Evolutionary conservation across 2,888 invertebrate genomes (phyloP).

Genomic region (Piscicola geometra): DNA sequence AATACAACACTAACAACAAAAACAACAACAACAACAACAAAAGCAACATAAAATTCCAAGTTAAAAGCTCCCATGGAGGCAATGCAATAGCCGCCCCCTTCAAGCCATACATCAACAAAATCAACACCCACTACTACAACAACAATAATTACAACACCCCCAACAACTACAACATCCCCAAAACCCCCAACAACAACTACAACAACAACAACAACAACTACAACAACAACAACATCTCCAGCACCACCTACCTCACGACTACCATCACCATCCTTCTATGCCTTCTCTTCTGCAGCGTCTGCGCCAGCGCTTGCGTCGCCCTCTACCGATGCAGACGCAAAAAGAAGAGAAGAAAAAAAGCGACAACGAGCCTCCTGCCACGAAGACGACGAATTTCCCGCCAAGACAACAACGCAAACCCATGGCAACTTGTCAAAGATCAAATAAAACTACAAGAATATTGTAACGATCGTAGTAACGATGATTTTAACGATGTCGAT

Average conservation of each 20-base stretch:
- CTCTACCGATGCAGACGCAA: no score
- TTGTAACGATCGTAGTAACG: no score
- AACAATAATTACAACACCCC: constrained; percentile 24
- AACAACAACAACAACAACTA: constrained; percentile 30
- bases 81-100: background rate
- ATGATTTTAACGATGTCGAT: no score
- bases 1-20: constrained; percentile 11
- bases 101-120: constrained; percentile 13
- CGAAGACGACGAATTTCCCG: no score
- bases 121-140: constrained; percentile 1
- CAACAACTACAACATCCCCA: constrained; percentile 32
- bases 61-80: background rate
- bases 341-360: no score
- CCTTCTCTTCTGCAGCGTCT: constrained; percentile 23
- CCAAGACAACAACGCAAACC: no score
- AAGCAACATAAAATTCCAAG: background rate
- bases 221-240: constrained; percentile 33
- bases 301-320: constrained; percentile 6
- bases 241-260: constrained; percentile 35
- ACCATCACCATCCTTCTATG: constrained; percentile 26
- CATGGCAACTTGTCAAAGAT: no score
- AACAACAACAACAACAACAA: constrained; percentile 14
- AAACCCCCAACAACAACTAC: constrained; percentile 26
- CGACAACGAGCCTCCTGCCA: no score
- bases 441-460: no score